Evolutionary conservation across 2,113 vertebrate species (phyloP).

Genomic region (Symphodus melops): DNA sequence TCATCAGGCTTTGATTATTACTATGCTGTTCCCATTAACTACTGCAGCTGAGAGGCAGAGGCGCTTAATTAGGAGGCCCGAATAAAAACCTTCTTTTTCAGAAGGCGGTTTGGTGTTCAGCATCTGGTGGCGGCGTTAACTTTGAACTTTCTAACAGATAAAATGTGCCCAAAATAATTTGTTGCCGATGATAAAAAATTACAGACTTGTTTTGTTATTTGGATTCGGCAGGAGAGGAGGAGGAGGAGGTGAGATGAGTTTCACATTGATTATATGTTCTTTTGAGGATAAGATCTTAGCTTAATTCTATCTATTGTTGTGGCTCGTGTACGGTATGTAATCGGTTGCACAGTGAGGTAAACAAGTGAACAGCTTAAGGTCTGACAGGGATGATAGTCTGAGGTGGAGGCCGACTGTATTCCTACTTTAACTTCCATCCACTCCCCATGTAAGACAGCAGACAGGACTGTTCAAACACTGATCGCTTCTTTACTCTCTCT

Average conservation of each 20-base stretch:
- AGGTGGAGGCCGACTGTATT: neutral
- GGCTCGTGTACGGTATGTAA: too few species aligned
- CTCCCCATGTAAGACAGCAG: too few species aligned
- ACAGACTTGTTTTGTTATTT: conserved; percentile 17
- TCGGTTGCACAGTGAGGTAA: neutral
- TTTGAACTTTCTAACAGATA: neutral
- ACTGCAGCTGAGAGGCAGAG: conserved; percentile 47
- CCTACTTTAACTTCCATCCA: too few species aligned
- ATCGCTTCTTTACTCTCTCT: neutral
- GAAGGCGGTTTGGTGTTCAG: conserved; percentile 10
- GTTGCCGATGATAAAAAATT: neutral
- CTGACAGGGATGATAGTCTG: neutral
- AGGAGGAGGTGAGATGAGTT: conserved; percentile 13
- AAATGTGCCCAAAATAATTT: neutral
- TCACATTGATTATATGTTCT: conserved; percentile 21
- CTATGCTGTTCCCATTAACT: conserved; percentile 55
- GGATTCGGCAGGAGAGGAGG: neutral
- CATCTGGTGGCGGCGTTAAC: conserved; percentile 41
- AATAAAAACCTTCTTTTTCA: conserved; percentile 1
- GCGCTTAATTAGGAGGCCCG: conserved; percentile 32
- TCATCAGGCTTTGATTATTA: conserved; percentile 65
- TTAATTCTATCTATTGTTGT: conserved; percentile 25
- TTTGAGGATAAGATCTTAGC: too few species aligned
- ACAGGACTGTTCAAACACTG: too few species aligned
- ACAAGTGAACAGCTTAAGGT: neutral